A percentile compares a stretch with the other conserved stretches of the same genome.
Conservation (phyloP, 2,113 vertebrate species). For the Phaethornis superciliosus region DNA sequence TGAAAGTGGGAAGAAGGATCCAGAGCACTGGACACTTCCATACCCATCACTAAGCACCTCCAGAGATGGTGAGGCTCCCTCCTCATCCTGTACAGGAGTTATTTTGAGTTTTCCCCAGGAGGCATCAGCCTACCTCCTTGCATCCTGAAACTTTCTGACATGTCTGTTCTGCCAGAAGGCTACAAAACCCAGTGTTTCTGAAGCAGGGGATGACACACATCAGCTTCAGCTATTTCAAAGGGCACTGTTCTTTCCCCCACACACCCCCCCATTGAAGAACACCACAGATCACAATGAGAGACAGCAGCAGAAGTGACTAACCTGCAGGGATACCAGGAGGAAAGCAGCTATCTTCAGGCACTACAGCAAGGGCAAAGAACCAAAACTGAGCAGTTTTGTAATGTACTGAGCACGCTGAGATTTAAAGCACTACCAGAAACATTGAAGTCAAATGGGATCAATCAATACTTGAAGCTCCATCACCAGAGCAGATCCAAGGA, state of each 20-base stretch:
- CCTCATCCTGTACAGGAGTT: neutral
- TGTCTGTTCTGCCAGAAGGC: neutral
- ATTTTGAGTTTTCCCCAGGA: neutral
- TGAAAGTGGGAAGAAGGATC: neutral
- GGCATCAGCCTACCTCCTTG: neutral
- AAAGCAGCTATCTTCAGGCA: neutral
- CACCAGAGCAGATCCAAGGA: neutral
- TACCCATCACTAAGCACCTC: neutral
- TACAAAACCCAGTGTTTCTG: neutral
- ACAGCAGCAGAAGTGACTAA: neutral
- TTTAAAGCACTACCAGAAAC: neutral
- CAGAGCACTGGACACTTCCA: neutral
- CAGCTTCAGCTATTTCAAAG: neutral
- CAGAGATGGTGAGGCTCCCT: neutral
- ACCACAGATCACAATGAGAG: fast-evolving
- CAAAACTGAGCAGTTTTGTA: neutral
- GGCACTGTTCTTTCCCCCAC: neutral
- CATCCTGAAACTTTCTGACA: neutral
- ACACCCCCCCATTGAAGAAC: fast-evolving
- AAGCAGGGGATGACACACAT: neutral
- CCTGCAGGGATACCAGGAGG: neutral
- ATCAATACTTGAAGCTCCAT: fast-evolving
- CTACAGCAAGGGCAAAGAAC: neutral
- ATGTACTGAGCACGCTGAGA: fast-evolving
- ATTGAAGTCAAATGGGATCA: no score